Evolutionary conservation across 2,888 invertebrate genomes (phyloP).

Genomic region (Ditylenchus weischeri): DNA sequence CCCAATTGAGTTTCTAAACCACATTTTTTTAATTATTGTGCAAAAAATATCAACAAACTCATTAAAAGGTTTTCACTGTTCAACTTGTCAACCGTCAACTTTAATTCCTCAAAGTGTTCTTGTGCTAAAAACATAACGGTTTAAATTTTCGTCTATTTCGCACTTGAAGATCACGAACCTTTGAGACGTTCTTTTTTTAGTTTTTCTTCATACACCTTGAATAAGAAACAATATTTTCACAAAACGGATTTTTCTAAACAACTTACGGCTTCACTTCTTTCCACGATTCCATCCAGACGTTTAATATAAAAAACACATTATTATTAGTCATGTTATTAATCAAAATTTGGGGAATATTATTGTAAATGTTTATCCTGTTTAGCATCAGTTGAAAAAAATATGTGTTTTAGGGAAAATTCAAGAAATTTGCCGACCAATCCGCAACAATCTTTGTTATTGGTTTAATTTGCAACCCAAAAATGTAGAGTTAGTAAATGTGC

Average conservation of each 20-base stretch:
- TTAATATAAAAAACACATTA: neutral
- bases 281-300: slow-evolving; percentile 26
- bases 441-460: neutral
- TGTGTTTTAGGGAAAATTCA: neutral
- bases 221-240: slow-evolving; percentile 21
- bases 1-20: slow-evolving; percentile 31
- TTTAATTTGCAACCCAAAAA: neutral
- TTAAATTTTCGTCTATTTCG: neutral
- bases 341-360: too few relatives aligned
- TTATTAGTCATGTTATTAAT: too few relatives aligned
- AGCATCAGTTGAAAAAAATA: too few relatives aligned
- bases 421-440: neutral
- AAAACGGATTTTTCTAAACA: neutral
- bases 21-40: too few relatives aligned
- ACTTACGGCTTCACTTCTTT: slow-evolving; percentile 21
- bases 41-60: slow-evolving; percentile 20
- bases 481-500: neutral
- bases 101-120: slow-evolving; percentile 16
- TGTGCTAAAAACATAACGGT: slow-evolving; percentile 6
- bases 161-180: slow-evolving; percentile 3
- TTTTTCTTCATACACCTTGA: slow-evolving; percentile 16
- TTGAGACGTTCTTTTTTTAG: slow-evolving; percentile 22
- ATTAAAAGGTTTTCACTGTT: slow-evolving; percentile 30
- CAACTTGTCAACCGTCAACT: slow-evolving; percentile 28
- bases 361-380: too few relatives aligned